Evolutionary conservation across 2,113 vertebrate species (phyloP).

Genomic region (Galeopterus variegatus): DNA sequence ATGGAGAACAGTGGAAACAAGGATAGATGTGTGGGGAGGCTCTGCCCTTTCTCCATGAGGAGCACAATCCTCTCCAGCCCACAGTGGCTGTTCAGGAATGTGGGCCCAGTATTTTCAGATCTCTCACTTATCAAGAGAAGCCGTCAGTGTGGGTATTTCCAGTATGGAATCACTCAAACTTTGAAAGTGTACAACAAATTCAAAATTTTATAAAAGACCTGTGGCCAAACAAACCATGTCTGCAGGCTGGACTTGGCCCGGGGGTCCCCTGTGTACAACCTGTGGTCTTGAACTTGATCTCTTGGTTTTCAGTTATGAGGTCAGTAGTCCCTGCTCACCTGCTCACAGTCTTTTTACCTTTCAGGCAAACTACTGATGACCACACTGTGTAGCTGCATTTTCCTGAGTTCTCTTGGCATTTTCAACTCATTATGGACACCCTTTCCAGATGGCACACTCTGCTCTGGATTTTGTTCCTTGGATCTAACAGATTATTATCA

Average conservation of each 20-base stretch:
- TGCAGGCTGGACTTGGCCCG: background rate
- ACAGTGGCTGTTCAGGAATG: background rate
- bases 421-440: background rate
- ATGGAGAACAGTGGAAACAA: background rate
- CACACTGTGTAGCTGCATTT: background rate
- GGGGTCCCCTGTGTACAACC: background rate
- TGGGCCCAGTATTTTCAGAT: background rate
- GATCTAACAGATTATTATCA: background rate
- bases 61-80: background rate
- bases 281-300: constrained; percentile 8
- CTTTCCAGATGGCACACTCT: background rate
- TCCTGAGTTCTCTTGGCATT: background rate
- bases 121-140: background rate
- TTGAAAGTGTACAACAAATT: background rate
- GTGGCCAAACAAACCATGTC: background rate
- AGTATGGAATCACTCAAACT: background rate
- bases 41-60: background rate
- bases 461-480: background rate
- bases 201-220: background rate
- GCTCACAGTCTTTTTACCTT: background rate
- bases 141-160: background rate
- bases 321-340: background rate
- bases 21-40: background rate
- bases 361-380: background rate
- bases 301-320: background rate